Evolutionary conservation across 2,113 vertebrate genomes (phyloP).

Genomic region (mouse (Mus musculus)): GRCm39 chr11:90412501-90413000

Average conservation of each 20-base stretch:
- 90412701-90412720: background rate
- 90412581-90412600: background rate
- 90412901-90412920: background rate
- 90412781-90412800: background rate
- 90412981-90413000: background rate
- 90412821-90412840: background rate
- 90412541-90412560: background rate
- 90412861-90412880: background rate
- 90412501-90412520: background rate
- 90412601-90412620: background rate
- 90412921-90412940: background rate
- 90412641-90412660: background rate
- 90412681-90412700: background rate
- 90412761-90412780: background rate
- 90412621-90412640: background rate
- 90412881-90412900: background rate
- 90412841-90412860: background rate
- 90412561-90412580: background rate
- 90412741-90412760: background rate
- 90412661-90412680: background rate
- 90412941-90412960: background rate
- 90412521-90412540: background rate
- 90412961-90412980: background rate
- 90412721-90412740: background rate
- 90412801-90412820: background rate